Evolutionary conservation across 37 sponge, comb jelly and placozoan genomes (phyloP).

Genomic region (Haliclona indistincta): DNA sequence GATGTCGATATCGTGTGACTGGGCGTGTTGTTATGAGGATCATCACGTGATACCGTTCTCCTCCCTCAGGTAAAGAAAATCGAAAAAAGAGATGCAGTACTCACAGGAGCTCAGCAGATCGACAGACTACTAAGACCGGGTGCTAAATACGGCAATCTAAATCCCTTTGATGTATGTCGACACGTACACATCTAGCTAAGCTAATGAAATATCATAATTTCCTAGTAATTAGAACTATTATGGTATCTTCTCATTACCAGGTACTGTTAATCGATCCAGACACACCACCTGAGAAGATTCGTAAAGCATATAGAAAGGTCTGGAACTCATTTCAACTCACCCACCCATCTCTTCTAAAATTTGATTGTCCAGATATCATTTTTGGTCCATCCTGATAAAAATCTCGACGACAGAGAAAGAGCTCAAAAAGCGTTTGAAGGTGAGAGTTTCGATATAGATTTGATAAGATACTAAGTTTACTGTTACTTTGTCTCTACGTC

Average conservation of each 20-base stretch:
- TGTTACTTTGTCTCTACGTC: too few species aligned
- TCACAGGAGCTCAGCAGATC: constrained; percentile 91
- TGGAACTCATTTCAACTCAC: not conserved
- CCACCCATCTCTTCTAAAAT: not conserved
- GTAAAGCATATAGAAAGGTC: constrained; percentile 89
- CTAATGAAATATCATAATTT: not conserved
- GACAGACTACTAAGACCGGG: constrained; percentile 89
- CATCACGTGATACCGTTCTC: too few species aligned
- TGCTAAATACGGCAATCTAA: constrained; percentile 92
- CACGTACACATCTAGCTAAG: not conserved
- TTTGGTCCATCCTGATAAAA: constrained; percentile 98
- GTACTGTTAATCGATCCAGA: constrained; percentile 86
- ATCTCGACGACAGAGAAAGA: constrained; percentile 79
- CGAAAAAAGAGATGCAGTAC: constrained; percentile 90
- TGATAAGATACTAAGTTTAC: too few species aligned
- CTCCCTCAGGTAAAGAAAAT: constrained; percentile 96
- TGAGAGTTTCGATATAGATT: too few species aligned
- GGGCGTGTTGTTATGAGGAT: not conserved
- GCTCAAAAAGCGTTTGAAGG: constrained; percentile 96
- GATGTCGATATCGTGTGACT: not conserved
- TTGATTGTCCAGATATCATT: constrained; percentile 71
- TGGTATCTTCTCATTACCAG: constrained; percentile 32
- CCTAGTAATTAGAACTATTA: not conserved
- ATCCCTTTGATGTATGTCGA: constrained; percentile 85
- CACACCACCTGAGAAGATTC: constrained; percentile 62